phyloP scores from a whole-genome alignment of 2,888 invertebrate species.

The Drosophila gaucha region DNA sequence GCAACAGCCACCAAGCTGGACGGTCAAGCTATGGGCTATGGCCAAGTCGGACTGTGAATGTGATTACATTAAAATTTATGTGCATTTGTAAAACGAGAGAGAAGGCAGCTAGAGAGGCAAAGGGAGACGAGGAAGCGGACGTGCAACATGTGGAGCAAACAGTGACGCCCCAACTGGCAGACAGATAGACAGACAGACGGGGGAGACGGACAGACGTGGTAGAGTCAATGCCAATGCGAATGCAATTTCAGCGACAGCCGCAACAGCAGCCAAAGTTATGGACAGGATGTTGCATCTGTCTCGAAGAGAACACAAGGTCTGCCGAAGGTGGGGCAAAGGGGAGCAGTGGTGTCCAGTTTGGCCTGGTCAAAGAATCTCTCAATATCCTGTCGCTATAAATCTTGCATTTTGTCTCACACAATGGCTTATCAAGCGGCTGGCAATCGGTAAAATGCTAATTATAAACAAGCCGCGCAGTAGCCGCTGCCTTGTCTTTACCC shows the following conservation, averaged over 20 bases:
- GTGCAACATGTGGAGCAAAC: constrained; percentile 76
- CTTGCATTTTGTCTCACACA: constrained; percentile 69
- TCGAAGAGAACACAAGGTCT: constrained; percentile 26
- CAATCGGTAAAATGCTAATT: constrained; percentile 79
- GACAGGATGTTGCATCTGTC: constrained; percentile 79
- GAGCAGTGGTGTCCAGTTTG: not conserved
- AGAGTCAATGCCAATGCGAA: constrained; percentile 41
- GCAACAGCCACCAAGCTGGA: constrained; percentile 7
- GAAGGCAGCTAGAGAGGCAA: not conserved
- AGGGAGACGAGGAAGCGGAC: constrained; percentile 33
- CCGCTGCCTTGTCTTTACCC: constrained; percentile 16
- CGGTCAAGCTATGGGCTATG: constrained; percentile 36
- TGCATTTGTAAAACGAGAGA: constrained; percentile 73
- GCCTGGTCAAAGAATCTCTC: constrained; percentile 61
- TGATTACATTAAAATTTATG: constrained; percentile 82
- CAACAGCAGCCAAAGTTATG: constrained; percentile 68
- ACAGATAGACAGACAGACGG: constrained; percentile 2
- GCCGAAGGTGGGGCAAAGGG: not conserved
- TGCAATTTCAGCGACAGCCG: constrained; percentile 55
- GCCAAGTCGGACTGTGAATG: constrained; percentile 67
- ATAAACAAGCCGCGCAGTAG: constrained; percentile 66
- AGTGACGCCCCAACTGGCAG: constrained; percentile 54
- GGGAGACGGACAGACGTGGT: constrained; percentile 21
- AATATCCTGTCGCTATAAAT: constrained; percentile 80
- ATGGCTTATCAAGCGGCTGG: constrained; percentile 70